These are phyloP conservation scores for Poecilus cupreus DNA, from an alignment of 2,888 invertebrate genomes.

Conservation along the genomic window DNA sequence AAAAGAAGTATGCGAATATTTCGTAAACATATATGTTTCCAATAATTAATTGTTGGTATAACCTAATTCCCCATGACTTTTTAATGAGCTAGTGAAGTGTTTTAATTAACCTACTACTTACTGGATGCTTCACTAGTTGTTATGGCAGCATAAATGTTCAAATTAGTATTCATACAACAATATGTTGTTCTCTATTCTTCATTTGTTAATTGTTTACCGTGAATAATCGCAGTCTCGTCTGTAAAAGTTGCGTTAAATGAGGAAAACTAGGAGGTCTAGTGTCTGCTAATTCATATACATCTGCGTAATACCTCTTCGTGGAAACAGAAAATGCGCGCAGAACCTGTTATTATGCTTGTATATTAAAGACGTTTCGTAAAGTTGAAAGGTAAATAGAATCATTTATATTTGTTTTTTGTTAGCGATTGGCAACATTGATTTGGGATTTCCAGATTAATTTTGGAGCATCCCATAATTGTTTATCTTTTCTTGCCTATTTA, in stretches of 20 bases:
- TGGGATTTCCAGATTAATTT: background rate
- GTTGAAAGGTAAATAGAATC: background rate
- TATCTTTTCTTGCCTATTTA: too few relatives aligned
- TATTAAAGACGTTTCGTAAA: background rate
- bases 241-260: too few relatives aligned
- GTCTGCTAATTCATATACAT: background rate
- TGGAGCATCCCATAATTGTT: too few relatives aligned
- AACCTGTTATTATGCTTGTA: background rate
- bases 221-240: background rate
- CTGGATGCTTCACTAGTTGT: background rate
- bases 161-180: background rate
- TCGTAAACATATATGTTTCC: background rate
- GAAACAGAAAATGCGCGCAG: background rate
- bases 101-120: constrained; percentile 3
- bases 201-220: constrained; percentile 7
- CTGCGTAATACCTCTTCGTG: background rate
- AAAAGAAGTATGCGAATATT: background rate
- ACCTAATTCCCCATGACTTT: background rate
- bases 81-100: background rate
- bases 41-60: background rate
- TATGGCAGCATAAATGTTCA: background rate
- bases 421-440: background rate
- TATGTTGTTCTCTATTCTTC: background rate
- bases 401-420: background rate
- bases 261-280: background rate